Conservation (phyloP, 2,888 invertebrate species). For the Sarcophaga caerulescens region DNA sequence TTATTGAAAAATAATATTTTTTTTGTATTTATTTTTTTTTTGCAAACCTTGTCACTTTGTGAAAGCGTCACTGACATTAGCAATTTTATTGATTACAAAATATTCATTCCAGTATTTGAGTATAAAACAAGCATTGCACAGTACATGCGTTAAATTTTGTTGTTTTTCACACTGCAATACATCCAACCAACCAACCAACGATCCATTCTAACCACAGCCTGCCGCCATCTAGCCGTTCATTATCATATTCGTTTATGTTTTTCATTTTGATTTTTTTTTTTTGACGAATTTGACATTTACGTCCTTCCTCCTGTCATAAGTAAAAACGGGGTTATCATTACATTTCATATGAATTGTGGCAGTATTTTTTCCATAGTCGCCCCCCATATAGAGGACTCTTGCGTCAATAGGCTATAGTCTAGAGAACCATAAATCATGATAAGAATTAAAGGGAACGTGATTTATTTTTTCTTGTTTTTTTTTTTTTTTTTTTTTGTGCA, state of each 20-base stretch:
- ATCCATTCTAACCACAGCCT: no score
- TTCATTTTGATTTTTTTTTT: not conserved
- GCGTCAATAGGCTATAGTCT: conserved; percentile 31
- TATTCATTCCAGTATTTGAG: not conserved
- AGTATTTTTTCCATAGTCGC: not conserved
- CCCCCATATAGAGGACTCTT: not conserved
- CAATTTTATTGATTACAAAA: conserved; percentile 34
- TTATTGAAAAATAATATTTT: not conserved
- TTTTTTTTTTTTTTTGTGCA: not conserved
- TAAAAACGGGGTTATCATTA: conserved; percentile 23
- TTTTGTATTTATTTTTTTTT: not conserved
- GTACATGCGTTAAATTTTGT: conserved; percentile 19
- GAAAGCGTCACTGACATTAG: conserved; percentile 9
- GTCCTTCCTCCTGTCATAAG: not conserved
- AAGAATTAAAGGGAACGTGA: conserved; percentile 20
- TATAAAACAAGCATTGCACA: conserved; percentile 14
- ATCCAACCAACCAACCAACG: not conserved
- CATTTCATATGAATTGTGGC: not conserved
- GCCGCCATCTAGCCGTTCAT: not conserved
- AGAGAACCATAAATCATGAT: conserved; percentile 35
- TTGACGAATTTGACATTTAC: conserved; percentile 6
- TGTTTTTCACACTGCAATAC: not conserved
- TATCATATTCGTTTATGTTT: not conserved
- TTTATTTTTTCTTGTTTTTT: not conserved
- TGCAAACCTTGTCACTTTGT: conserved; percentile 32